phyloP scores from a whole-genome alignment of 1,140 invertebrate species.

The Marisa cornuarietis region DNA sequence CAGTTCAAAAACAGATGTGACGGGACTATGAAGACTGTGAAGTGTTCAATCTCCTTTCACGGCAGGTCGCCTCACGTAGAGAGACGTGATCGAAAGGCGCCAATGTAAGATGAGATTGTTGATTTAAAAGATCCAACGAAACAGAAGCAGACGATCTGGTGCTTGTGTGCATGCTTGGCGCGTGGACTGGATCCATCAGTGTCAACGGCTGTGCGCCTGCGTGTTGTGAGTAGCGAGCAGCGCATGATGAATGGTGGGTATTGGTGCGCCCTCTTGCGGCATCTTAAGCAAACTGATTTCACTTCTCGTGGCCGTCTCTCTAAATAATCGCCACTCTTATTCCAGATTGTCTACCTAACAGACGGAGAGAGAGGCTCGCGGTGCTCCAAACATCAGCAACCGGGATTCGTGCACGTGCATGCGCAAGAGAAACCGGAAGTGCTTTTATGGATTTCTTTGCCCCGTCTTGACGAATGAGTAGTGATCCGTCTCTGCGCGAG shows the following conservation, averaged over 20 bases:
- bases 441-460: constrained; percentile 3
- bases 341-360: constrained; percentile 3
- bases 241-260: constrained; percentile 3
- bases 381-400: background rate
- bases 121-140: too few species aligned
- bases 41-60: too few species aligned
- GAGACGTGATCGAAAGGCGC: too few species aligned
- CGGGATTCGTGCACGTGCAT: background rate
- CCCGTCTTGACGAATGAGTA: constrained; percentile 4
- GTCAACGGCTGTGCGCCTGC: background rate
- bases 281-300: background rate
- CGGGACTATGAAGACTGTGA: too few species aligned
- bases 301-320: background rate
- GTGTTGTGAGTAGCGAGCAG: background rate
- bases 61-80: too few species aligned
- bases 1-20: too few species aligned
- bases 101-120: too few species aligned
- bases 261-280: background rate
- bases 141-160: too few species aligned
- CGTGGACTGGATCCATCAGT: constrained; percentile 1
- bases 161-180: background rate
- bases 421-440: constrained; percentile 3
- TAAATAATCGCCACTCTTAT: background rate
- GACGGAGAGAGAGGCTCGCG: background rate
- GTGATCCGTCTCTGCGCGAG: background rate